Evolutionary conservation across 2,113 vertebrate species (phyloP).

Genomic region (Oncorhynchus mykiss): DNA sequence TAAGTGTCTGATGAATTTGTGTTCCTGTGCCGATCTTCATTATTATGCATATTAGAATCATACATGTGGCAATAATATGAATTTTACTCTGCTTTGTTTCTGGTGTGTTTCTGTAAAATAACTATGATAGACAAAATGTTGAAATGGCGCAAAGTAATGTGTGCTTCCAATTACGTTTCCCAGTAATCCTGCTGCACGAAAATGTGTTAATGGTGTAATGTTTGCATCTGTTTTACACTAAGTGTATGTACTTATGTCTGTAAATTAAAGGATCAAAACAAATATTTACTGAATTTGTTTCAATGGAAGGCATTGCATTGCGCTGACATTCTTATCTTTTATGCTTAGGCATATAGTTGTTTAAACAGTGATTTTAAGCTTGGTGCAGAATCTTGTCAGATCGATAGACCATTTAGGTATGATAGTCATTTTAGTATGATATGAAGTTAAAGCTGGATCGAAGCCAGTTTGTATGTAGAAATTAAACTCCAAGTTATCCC

Average conservation of each 20-base stretch:
- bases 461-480: too few relatives aligned
- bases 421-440: not conserved
- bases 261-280: conserved; percentile 36
- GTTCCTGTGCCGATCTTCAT: conserved; percentile 38
- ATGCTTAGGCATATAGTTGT: not conserved
- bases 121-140: conserved; percentile 52
- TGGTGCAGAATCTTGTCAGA: not conserved
- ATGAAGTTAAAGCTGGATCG: too few relatives aligned
- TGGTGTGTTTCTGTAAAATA: conserved; percentile 52
- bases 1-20: conserved; percentile 42
- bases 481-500: too few relatives aligned
- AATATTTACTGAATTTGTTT: too few relatives aligned
- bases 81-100: conserved; percentile 29
- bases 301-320: too few relatives aligned
- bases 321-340: not conserved
- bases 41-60: conserved; percentile 11
- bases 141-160: conserved; percentile 60
- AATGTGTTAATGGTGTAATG: conserved; percentile 27
- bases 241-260: conserved; percentile 69
- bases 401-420: not conserved
- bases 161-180: conserved; percentile 67
- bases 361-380: too few relatives aligned
- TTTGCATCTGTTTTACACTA: conserved; percentile 55
- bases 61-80: conserved; percentile 66
- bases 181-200: conserved; percentile 3